A percentile compares a stretch with the other conserved stretches of the same genome.
These are phyloP conservation scores for Dryomyza anilis DNA, from an alignment of 2,888 invertebrate genomes.

Conservation along the genomic window DNA sequence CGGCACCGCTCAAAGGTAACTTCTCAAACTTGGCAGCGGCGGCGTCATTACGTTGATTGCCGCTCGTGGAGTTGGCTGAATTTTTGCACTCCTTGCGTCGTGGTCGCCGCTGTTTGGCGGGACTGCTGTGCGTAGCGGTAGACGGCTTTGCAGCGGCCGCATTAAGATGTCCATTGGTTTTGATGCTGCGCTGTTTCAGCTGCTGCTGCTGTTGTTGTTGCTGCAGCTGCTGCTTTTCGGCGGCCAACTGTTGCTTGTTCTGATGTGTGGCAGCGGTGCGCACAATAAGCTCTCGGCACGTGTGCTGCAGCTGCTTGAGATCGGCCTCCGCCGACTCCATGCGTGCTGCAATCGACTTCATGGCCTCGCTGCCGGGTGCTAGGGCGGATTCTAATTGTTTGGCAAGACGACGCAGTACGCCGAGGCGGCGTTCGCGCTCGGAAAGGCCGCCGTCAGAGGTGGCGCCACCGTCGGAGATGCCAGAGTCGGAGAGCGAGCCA, in stretches of 20 bases:
- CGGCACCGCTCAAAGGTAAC: conserved; percentile 31
- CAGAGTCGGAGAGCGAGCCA: conserved; percentile 74
- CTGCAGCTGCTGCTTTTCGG: conserved; percentile 32
- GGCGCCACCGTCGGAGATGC: conserved; percentile 76
- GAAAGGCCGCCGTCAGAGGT: conserved; percentile 71
- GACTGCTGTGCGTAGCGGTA: not conserved
- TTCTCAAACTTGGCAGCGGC: conserved; percentile 8
- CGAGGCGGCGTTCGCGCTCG: conserved; percentile 71
- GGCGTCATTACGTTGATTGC: not conserved
- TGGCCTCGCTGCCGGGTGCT: conserved; percentile 71
- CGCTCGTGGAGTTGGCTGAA: not conserved
- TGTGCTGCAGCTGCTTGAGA: conserved; percentile 69
- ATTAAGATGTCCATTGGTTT: conserved; percentile 28
- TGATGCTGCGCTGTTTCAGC: conserved; percentile 13
- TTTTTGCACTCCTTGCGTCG: conserved; percentile 39
- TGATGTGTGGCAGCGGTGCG: conserved; percentile 60
- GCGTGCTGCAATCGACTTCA: conserved; percentile 68
- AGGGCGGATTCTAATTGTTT: conserved; percentile 69
- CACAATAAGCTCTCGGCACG: conserved; percentile 68
- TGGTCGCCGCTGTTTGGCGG: conserved; percentile 31
- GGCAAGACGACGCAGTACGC: conserved; percentile 70
- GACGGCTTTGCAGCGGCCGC: not conserved
- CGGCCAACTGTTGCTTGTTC: conserved; percentile 46
- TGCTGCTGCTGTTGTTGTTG: too few relatives aligned
- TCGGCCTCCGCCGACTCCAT: conserved; percentile 73